phyloP scores from a whole-genome alignment of 2,888 invertebrate species.

The Caenorhabditis angaria region DNA sequence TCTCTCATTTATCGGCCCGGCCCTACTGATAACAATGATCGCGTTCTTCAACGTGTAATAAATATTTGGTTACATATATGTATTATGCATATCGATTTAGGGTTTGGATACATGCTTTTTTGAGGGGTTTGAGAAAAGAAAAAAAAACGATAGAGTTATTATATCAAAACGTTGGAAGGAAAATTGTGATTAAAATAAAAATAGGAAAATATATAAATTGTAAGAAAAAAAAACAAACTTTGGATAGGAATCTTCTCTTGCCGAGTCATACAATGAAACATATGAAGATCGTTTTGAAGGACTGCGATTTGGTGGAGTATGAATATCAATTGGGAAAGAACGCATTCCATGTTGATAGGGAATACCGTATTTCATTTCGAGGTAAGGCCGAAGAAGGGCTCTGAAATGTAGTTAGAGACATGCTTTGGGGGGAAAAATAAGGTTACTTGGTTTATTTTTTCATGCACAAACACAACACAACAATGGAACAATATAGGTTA shows the following conservation, averaged over 20 bases:
- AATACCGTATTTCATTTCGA: slow-evolving; percentile 41
- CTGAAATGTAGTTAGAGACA: slow-evolving; percentile 28
- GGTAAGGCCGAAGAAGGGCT: slow-evolving; percentile 42
- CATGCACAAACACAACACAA: background rate
- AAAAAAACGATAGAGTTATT: too few species aligned
- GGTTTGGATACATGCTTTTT: background rate
- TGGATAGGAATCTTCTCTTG: slow-evolving; percentile 20
- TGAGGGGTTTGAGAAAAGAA: too few species aligned
- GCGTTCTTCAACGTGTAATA: background rate
- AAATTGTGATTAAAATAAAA: slow-evolving; percentile 7
- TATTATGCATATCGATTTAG: background rate
- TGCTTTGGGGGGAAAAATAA: slow-evolving; percentile 3
- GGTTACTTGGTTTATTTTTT: background rate
- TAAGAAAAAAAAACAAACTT: slow-evolving; percentile 38
- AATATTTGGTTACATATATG: background rate
- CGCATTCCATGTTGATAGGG: slow-evolving; percentile 37
- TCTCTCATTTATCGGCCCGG: slow-evolving; percentile 4
- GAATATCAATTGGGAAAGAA: slow-evolving; percentile 40
- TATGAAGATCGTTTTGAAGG: slow-evolving; percentile 31
- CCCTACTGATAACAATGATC: slow-evolving; percentile 1
- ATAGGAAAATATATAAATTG: too few species aligned
- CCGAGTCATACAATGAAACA: slow-evolving; percentile 39
- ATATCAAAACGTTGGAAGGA: background rate
- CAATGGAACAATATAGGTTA: background rate
- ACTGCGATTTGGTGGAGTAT: slow-evolving; percentile 24